Evolutionary conservation across 2,888 invertebrate genomes (phyloP).

Genomic region (Spisula subtruncata): DNA sequence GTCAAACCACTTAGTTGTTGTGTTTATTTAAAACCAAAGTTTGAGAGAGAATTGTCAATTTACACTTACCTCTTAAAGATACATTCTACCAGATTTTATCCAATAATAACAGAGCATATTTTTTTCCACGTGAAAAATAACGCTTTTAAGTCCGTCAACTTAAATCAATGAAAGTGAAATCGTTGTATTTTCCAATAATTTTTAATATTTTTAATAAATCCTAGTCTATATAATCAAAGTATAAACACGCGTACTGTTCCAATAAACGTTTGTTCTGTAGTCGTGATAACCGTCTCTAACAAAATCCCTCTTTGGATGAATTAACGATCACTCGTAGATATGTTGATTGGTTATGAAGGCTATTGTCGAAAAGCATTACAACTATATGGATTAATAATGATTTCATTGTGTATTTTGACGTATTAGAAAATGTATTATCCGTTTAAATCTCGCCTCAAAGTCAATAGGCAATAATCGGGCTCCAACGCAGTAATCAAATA

Average conservation of each 20-base stretch:
- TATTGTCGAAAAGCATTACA: slow-evolving; percentile 15
- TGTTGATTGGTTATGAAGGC: background rate
- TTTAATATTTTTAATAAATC: background rate
- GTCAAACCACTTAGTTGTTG: no score
- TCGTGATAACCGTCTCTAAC: no score
- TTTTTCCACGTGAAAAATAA: background rate
- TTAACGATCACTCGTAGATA: background rate
- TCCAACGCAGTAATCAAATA: background rate
- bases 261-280: background rate
- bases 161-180: background rate
- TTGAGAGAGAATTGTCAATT: no score
- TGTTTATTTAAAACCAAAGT: no score
- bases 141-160: background rate
- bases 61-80: background rate
- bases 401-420: slow-evolving; percentile 12
- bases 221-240: background rate
- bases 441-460: background rate
- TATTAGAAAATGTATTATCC: background rate
- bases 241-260: background rate
- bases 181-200: background rate
- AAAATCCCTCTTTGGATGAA: background rate
- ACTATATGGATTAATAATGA: background rate
- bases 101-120: background rate
- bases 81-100: background rate
- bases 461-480: background rate